Evolutionary conservation across 1,140 invertebrate species (phyloP).

Genomic region (Drosophila insularis): DNA sequence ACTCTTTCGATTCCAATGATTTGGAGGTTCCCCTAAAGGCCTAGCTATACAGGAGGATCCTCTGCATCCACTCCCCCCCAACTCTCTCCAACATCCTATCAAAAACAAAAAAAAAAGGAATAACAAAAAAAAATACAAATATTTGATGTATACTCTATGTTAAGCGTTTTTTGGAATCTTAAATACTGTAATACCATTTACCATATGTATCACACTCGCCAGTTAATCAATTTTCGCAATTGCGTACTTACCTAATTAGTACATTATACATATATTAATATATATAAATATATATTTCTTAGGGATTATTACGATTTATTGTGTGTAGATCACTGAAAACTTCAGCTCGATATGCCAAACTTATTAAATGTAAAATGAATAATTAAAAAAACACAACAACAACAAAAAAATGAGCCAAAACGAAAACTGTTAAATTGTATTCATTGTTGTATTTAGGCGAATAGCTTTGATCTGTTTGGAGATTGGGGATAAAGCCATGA

Average conservation of each 20-base stretch:
- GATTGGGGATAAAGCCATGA: too few relatives aligned
- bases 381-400: conserved; percentile 5
- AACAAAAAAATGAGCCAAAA: too few relatives aligned
- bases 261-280: conserved; percentile 26
- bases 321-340: conserved; percentile 25
- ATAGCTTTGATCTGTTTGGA: background rate
- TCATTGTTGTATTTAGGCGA: too few relatives aligned
- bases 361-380: conserved; percentile 61
- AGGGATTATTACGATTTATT: conserved; percentile 23
- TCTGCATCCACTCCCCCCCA: conserved; percentile 4
- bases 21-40: background rate
- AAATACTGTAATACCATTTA: conserved; percentile 8
- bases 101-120: background rate
- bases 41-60: conserved; percentile 12
- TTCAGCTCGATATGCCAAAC: conserved; percentile 55
- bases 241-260: conserved; percentile 10
- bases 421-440: too few relatives aligned
- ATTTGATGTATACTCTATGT: conserved; percentile 10
- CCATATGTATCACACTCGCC: conserved; percentile 2
- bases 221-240: conserved; percentile 11
- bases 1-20: conserved; percentile 6
- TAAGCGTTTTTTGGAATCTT: conserved; percentile 40
- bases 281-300: conserved; percentile 26
- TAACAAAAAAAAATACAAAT: background rate
- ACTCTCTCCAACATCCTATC: background rate